phyloP scores from a whole-genome alignment of 2,888 invertebrate species.

The Cantharis flavilabris region DNA sequence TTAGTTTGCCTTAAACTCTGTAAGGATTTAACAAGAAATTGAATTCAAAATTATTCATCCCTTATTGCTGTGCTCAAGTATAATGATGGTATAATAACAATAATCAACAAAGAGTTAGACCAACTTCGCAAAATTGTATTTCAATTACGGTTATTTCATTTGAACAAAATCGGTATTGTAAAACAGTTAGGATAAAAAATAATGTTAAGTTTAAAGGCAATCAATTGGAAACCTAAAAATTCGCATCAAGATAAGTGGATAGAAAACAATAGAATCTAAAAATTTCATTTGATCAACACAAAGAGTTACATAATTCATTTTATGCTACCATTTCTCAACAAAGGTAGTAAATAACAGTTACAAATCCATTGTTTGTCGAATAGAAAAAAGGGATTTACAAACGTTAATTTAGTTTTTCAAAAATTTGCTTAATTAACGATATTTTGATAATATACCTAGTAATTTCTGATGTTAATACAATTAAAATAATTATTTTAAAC shows the following conservation, averaged over 20 bases:
- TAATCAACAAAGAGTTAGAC: not conserved
- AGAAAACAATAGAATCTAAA: slow-evolving; percentile 8
- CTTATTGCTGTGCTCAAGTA: not conserved
- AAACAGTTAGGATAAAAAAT: slow-evolving; percentile 10
- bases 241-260: slow-evolving; percentile 2
- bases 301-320: slow-evolving; percentile 10
- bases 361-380: slow-evolving; percentile 10
- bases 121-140: slow-evolving; percentile 12
- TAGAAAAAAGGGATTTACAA: slow-evolving; percentile 4
- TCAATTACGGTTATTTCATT: slow-evolving; percentile 12
- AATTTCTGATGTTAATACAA: not conserved
- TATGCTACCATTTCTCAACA: not conserved
- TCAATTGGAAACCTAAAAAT: slow-evolving; percentile 11
- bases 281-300: slow-evolving; percentile 12
- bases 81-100: not conserved
- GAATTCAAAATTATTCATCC: not conserved
- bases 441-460: not conserved
- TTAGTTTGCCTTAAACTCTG: not conserved
- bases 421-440: not conserved
- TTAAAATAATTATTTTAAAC: not conserved
- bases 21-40: not conserved
- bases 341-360: slow-evolving; percentile 9
- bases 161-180: slow-evolving; percentile 5
- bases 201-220: slow-evolving; percentile 15
- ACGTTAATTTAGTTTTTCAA: not conserved